A percentile compares a stretch with the other conserved stretches of the same genome.
Conservation (phyloP, 2,113 vertebrate species). For the Ophthalmotilapia sp. region DNA sequence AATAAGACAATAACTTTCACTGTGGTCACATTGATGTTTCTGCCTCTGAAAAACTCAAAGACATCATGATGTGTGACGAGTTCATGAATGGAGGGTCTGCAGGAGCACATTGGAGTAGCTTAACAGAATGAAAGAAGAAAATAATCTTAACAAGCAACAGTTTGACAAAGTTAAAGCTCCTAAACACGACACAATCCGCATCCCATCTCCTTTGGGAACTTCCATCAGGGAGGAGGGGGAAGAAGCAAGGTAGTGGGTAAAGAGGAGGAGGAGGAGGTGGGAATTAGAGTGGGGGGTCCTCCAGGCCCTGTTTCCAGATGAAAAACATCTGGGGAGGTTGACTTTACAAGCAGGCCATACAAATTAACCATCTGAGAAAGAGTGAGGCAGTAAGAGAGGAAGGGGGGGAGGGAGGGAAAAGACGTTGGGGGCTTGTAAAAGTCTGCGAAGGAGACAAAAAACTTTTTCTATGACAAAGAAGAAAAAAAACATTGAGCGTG, state of each 20-base stretch:
- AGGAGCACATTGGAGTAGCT: neutral
- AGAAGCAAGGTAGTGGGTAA: neutral
- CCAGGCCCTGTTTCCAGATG: slow-evolving; percentile 64
- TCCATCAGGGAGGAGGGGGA: neutral
- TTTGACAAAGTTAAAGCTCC: neutral
- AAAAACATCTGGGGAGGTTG: slow-evolving; percentile 76
- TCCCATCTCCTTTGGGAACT: neutral
- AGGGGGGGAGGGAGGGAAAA: neutral
- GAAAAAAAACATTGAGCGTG: neutral
- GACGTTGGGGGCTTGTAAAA: slow-evolving; percentile 35
- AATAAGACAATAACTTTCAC: neutral
- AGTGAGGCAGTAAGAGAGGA: neutral
- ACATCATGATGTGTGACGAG: neutral
- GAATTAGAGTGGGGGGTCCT: slow-evolving; percentile 52
- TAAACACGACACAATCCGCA: neutral
- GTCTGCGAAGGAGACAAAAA: neutral
- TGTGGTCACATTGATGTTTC: neutral
- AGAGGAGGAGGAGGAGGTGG: neutral
- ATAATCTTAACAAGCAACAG: neutral
- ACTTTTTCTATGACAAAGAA: neutral
- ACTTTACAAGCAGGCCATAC: slow-evolving; percentile 69
- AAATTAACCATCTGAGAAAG: slow-evolving; percentile 68
- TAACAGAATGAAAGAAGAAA: neutral
- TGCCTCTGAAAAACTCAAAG: neutral
- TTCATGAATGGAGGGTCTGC: neutral